These are phyloP conservation scores for Taxidea taxus DNA, from an alignment of 2,113 vertebrate species.

Conservation along the genomic window DNA sequence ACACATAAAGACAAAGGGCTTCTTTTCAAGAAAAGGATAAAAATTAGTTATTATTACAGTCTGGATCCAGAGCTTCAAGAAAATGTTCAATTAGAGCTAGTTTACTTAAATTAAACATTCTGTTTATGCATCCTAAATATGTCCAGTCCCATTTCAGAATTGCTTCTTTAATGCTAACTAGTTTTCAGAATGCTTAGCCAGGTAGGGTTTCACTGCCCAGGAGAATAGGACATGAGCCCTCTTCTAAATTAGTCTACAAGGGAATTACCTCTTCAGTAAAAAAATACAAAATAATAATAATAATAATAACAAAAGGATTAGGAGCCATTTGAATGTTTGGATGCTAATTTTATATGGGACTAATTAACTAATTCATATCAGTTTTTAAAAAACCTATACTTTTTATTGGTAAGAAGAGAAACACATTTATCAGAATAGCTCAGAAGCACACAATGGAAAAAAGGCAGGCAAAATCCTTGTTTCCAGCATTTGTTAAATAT, in stretches of 20 bases:
- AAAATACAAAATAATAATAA: neutral
- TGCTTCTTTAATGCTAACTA: neutral
- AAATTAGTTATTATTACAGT: neutral
- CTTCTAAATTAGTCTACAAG: constrained; percentile 2
- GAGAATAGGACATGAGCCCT: neutral
- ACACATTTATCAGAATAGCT: neutral
- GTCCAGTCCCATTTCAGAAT: neutral
- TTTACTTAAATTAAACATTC: constrained; percentile 17
- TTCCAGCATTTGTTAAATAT: constrained; percentile 43
- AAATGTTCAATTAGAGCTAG: neutral
- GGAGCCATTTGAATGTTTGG: neutral
- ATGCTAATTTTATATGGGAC: neutral
- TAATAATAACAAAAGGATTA: neutral
- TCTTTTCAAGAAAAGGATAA: constrained; percentile 22
- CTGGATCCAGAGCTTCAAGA: neutral
- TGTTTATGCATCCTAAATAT: neutral
- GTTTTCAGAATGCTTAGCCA: constrained; percentile 8
- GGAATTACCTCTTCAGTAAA: neutral
- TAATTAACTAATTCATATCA: neutral
- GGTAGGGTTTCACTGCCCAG: neutral
- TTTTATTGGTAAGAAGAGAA: constrained; percentile 35
- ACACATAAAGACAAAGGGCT: neutral
- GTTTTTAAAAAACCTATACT: neutral
- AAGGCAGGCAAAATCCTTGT: neutral
- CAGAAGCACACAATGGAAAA: neutral